Evolutionary conservation across 2,113 vertebrate genomes (phyloP).

Genomic region (Lontra canadensis): DNA sequence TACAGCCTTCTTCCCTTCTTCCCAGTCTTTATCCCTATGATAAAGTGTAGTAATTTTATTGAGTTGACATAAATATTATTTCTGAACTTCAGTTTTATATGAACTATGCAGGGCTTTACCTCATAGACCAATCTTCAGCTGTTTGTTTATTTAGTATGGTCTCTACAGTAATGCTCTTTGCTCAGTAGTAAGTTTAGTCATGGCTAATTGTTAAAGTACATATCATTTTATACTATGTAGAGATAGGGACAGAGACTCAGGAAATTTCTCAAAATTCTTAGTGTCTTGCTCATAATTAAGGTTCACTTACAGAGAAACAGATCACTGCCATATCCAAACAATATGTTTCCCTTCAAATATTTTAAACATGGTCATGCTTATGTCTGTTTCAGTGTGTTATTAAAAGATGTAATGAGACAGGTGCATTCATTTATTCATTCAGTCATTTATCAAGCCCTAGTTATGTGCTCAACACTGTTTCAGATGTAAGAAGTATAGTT

Average conservation of each 20-base stretch:
- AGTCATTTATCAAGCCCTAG: background rate
- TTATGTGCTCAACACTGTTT: background rate
- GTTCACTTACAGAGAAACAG: background rate
- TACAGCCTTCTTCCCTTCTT: background rate
- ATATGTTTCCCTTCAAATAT: background rate
- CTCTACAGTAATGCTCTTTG: background rate
- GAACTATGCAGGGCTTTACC: background rate
- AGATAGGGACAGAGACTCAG: background rate
- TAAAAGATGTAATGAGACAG: background rate
- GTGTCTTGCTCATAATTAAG: background rate
- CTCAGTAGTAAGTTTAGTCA: background rate
- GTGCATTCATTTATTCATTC: background rate
- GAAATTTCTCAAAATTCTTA: background rate
- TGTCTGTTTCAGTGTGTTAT: background rate
- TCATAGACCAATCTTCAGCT: background rate
- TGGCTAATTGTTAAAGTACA: conserved; percentile 3
- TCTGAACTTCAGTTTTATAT: background rate
- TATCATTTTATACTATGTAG: background rate
- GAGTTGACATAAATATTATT: background rate
- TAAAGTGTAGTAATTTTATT: background rate
- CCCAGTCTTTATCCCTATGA: background rate
- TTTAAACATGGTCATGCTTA: background rate
- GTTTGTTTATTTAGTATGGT: background rate
- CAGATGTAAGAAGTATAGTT: background rate
- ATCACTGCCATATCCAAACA: background rate